Base-by-base conservation (phyloP, 35 echinoderm and acorn worm species). In the Patiria miniata region DNA sequence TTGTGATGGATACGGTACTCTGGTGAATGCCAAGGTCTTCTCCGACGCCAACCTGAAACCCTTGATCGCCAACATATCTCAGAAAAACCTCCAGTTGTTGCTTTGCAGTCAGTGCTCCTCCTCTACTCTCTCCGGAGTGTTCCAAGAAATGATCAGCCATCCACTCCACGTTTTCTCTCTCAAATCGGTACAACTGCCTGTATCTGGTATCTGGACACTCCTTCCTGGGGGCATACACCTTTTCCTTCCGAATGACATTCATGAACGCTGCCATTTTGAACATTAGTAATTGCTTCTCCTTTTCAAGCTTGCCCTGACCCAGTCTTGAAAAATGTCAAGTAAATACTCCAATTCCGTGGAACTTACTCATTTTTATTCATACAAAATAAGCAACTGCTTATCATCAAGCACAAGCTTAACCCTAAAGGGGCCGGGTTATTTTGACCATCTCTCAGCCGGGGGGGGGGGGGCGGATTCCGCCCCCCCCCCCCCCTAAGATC, bases 1-100 rank as follows among this genome's bases (percentile, higher is more conserved):
- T 23, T 23, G 10, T 19, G 0, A n/a, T n/a, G n/a, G n/a, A n/a
- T n/a, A n/a, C n/a, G n/a, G n/a, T n/a, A n/a, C 68, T 77, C 68
- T 77, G 68, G 22, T 77, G 68, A 23, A 77, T 77, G 9, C 68
- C 7, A 77, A 77, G n/a, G n/a, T n/a, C n/a, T n/a, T n/a, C 78
- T n/a, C 78, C 78, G 17, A 80, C 4, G 39, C 78, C 78, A 80
- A 39, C 40, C 39, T 80, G 78, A 39, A 80, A 80, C 15, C 78
- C 78, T 8, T 29, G 78, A 38, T 80, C 78, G 19, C 78, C 78
- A 29, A 80, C 78, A 80, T 39, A 39, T n/a, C 78, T 0, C 8
- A 37, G 37, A 80, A 80, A 80, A 37, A 80, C 37, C 78, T 37
- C 5, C 23, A 80, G 15, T n/a, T 39, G 0, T 39, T 80, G 78